Conservation (phyloP, 2,113 vertebrate genomes). For the Lepisosteus oculatus region DNA sequence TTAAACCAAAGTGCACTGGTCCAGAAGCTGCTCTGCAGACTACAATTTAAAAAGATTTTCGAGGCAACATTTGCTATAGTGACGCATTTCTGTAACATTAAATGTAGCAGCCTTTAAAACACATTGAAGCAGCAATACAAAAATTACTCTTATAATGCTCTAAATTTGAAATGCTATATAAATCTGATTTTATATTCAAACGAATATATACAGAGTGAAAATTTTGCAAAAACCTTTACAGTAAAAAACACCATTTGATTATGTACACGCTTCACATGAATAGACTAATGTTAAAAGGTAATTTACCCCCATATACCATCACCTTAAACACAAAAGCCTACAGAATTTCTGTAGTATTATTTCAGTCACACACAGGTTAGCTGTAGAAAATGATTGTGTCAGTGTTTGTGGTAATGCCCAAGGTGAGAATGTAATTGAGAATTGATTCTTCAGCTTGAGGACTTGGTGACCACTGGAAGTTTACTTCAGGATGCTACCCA, state of each 20-base stretch:
- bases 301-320: not conserved
- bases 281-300: no score
- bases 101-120: no score
- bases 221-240: no score
- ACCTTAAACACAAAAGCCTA: not conserved
- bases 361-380: not conserved
- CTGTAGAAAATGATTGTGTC: not conserved
- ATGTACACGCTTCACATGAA: no score
- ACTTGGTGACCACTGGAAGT: slow-evolving; percentile 46
- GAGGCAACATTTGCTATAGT: no score
- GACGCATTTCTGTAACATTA: no score
- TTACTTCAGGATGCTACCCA: slow-evolving; percentile 49
- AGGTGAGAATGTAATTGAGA: not conserved
- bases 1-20: not conserved
- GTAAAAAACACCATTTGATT: no score
- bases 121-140: no score
- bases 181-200: no score
- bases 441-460: slow-evolving; percentile 42
- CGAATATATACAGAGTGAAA: no score
- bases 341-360: not conserved
- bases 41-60: not conserved
- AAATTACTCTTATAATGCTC: no score
- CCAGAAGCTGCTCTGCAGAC: not conserved
- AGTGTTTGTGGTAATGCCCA: not conserved
- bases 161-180: no score